Evolutionary conservation across 2,113 vertebrate genomes (phyloP).

Genomic region (Tonatia bakeri): DNA sequence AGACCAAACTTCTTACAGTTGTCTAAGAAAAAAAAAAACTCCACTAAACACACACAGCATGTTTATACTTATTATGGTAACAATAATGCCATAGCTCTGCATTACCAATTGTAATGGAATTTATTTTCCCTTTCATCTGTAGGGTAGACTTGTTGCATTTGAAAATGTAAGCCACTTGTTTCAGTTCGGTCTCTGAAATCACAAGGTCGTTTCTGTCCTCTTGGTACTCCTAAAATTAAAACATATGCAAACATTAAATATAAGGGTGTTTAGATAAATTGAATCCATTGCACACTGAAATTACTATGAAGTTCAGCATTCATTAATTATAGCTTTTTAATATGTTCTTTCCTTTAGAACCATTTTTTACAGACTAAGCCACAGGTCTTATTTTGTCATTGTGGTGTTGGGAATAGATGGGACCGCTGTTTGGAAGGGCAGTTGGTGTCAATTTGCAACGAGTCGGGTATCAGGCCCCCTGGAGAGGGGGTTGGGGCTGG

Average conservation of each 20-base stretch:
- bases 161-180: constrained; percentile 96
- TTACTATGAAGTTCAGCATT: not conserved
- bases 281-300: not conserved
- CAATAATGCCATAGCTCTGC: not conserved
- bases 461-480: not conserved
- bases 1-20: constrained; percentile 97
- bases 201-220: constrained; percentile 90
- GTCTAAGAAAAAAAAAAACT: constrained; percentile 80
- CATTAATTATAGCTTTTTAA: not conserved
- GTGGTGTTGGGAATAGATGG: not conserved
- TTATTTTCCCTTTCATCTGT: constrained; percentile 96
- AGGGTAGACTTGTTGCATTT: constrained; percentile 91
- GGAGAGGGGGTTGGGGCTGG: not conserved
- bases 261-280: fast-evolving
- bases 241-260: constrained; percentile 37
- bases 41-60: not conserved
- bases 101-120: constrained; percentile 97
- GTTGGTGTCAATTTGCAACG: not conserved
- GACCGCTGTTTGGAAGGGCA: not conserved
- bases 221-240: constrained; percentile 90
- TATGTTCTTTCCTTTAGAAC: not conserved
- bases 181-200: constrained; percentile 93
- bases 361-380: not conserved
- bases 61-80: not conserved
- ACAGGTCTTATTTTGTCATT: not conserved